phyloP scores from a whole-genome alignment of 2,888 invertebrate genomes.

The Eurytoma californica region DNA sequence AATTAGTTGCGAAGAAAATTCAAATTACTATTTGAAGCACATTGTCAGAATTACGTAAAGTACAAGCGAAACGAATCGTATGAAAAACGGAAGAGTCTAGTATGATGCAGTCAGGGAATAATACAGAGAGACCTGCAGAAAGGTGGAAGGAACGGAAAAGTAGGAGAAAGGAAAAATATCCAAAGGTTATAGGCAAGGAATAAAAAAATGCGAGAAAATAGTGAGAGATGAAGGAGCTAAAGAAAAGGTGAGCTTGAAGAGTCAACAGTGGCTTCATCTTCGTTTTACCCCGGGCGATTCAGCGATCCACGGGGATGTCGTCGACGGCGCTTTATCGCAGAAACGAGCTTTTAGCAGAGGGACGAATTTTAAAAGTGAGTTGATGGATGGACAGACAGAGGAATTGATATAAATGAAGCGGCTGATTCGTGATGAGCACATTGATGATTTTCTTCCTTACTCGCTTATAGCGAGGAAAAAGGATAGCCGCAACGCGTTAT shows the following conservation, averaged over 20 bases:
- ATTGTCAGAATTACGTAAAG: no score
- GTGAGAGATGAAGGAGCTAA: slow-evolving; percentile 14
- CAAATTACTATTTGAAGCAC: no score
- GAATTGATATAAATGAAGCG: slow-evolving; percentile 55
- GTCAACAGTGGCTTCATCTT: slow-evolving; percentile 56
- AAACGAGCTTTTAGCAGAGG: slow-evolving; percentile 52
- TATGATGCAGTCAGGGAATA: not conserved
- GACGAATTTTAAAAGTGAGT: slow-evolving; percentile 51
- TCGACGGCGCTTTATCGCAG: slow-evolving; percentile 50
- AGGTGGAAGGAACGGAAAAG: slow-evolving; percentile 41
- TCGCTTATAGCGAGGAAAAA: not conserved
- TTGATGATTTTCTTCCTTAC: slow-evolving; percentile 41
- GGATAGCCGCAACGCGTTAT: slow-evolving; percentile 30
- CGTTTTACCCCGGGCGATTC: slow-evolving; percentile 50
- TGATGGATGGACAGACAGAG: slow-evolving; percentile 53
- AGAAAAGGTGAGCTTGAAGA: slow-evolving; percentile 28
- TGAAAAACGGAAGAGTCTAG: slow-evolving; percentile 39
- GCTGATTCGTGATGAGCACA: not conserved
- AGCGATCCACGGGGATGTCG: slow-evolving; percentile 1
- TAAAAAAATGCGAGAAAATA: slow-evolving; percentile 31
- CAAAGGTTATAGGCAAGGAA: slow-evolving; percentile 32
- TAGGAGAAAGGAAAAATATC: slow-evolving; percentile 23
- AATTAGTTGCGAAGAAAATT: no score
- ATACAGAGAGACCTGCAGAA: slow-evolving; percentile 45
- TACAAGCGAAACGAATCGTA: slow-evolving; percentile 30